Evolutionary conservation across 2,888 invertebrate species (phyloP).

Genomic region (Euplexia lucipara): DNA sequence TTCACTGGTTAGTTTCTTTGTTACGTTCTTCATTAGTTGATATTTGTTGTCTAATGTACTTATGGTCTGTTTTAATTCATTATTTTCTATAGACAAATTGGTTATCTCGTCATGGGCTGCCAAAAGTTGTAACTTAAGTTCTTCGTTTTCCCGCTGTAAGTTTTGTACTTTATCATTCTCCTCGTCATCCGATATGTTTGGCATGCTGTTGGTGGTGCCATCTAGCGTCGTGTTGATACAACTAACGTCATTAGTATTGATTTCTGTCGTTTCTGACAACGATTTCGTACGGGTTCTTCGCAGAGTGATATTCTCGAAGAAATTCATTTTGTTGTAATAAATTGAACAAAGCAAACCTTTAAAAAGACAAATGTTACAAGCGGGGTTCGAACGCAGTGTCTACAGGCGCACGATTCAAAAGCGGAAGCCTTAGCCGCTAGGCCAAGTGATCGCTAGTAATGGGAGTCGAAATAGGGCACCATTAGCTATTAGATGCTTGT

Average conservation of each 20-base stretch:
- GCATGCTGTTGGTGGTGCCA: neutral
- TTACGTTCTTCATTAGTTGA: constrained; percentile 2
- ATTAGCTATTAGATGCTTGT: no score
- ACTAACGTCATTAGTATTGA: neutral
- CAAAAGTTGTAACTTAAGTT: constrained; percentile 4
- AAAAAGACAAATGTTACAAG: no score
- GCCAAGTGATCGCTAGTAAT: no score
- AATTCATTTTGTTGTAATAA: neutral
- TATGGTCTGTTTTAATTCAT: constrained; percentile 4
- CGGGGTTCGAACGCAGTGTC: no score
- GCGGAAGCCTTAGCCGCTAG: no score
- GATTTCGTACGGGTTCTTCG: neutral
- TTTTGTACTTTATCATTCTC: constrained; percentile 3
- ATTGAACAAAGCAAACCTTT: no score
- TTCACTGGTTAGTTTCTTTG: neutral
- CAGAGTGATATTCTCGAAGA: neutral
- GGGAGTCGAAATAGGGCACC: no score
- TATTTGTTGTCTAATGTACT: neutral
- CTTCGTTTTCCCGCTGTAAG: neutral
- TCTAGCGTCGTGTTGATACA: neutral
- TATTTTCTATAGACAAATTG: constrained; percentile 7
- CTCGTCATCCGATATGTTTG: neutral
- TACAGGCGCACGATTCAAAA: no score
- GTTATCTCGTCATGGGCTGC: constrained; percentile 10
- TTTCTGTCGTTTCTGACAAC: neutral